phyloP scores from a whole-genome alignment of 2,113 vertebrate species.

The Anhinga anhinga region DNA sequence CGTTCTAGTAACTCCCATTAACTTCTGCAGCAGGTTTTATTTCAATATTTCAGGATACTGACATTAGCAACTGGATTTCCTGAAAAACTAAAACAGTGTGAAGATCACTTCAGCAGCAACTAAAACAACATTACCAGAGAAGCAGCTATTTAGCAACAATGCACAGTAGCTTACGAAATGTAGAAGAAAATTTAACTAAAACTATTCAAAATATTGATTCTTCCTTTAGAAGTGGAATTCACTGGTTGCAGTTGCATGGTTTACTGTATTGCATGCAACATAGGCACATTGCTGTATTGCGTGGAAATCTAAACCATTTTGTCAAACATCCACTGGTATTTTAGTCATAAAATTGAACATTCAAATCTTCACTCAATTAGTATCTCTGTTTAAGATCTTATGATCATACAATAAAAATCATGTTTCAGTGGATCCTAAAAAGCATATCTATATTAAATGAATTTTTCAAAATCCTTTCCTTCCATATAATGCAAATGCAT shows the following conservation, averaged over 20 bases:
- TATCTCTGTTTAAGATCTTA: background rate
- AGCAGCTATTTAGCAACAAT: background rate
- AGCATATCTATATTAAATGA: accelerated
- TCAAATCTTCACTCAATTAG: background rate
- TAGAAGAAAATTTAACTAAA: background rate
- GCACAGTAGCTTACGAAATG: background rate
- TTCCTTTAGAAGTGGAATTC: background rate
- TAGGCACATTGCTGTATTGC: background rate
- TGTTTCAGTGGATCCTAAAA: background rate
- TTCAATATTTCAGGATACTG: background rate
- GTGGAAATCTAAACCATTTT: background rate
- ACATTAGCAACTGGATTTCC: background rate
- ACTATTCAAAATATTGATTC: background rate
- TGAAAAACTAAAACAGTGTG: background rate
- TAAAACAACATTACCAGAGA: background rate
- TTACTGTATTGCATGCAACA: background rate
- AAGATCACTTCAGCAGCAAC: background rate
- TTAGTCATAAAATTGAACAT: background rate
- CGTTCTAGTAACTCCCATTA: background rate
- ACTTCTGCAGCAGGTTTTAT: background rate
- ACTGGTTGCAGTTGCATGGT: background rate
- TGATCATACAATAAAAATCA: background rate
- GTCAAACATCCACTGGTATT: background rate
- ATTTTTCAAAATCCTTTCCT: background rate
- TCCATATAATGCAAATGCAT: background rate